Conservation (phyloP, 2,113 vertebrate species). For the Coreoperca whiteheadi region DNA sequence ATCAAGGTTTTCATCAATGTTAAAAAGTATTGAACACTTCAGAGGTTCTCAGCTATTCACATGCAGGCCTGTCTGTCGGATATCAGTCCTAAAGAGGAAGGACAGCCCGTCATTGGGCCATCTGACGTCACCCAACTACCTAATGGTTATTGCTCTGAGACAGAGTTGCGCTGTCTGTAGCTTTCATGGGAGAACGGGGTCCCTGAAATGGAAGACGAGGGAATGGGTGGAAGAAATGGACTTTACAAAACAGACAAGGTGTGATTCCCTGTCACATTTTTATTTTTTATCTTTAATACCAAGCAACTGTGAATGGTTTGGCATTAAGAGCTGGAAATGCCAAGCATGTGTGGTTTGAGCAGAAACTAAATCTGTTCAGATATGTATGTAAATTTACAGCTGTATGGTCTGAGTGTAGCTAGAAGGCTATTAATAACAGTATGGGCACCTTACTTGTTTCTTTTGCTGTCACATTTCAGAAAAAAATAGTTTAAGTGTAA, state of each 20-base stretch:
- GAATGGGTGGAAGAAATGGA: constrained; percentile 44
- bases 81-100: constrained; percentile 37
- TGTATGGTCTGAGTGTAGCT: constrained; percentile 39
- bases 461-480: constrained; percentile 43
- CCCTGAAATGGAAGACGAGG: constrained; percentile 48
- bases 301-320: constrained; percentile 73
- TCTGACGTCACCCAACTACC: constrained; percentile 44
- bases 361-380: constrained; percentile 41
- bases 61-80: constrained; percentile 8
- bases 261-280: constrained; percentile 54
- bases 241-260: constrained; percentile 34
- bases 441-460: constrained; percentile 60
- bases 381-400: constrained; percentile 20
- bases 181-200: constrained; percentile 57
- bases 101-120: constrained; percentile 24
- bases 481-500: constrained; percentile 22
- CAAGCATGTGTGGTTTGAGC: constrained; percentile 18
- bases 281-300: constrained; percentile 71
- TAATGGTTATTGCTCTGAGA: constrained; percentile 59
- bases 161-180: constrained; percentile 33
- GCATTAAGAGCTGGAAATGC: constrained; percentile 20
- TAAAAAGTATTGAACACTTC: constrained; percentile 88
- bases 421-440: constrained; percentile 41
- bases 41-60: constrained; percentile 3
- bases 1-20: constrained; percentile 99